Evolutionary conservation across 2,113 vertebrate genomes (phyloP), one percentile per base, ranked within the genome.

Genomic region (Pluvianellus socialis): DNA sequence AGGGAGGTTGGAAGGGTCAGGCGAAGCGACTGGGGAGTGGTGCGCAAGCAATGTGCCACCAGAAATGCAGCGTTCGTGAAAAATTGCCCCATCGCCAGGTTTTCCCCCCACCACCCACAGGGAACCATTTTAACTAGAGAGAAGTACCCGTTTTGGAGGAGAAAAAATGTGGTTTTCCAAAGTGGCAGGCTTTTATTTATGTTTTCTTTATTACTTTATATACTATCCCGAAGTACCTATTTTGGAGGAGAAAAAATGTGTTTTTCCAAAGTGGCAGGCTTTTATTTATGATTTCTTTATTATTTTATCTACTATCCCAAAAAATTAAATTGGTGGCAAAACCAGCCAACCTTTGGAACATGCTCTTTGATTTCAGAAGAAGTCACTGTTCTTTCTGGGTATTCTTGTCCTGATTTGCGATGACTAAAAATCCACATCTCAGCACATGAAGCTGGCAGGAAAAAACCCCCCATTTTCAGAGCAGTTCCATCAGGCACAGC

Each of bases 371-470:
- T 65, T 85, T 68, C 4, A 56, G 86, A 76, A 82, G 72, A 33
- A 13, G 8, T 65, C n/a, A 21, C 40, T n/a, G 32, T 20, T 76
- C 40, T 89, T n/a, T 68, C 55, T 68, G 59, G 35, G 7, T 88
- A 68, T 89, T 94, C 93, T 50, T 83, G 32, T 91, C 35, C 50
- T 80, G 72, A 73, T 83, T 65, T 1, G 5, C 33, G 55, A 52
- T 14, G 45, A 71, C 6, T 7, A 71, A 79, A 67, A 76, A 68
- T 47, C 40, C 19, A 40, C 35, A 80, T 44, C 44, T 68, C 49
- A 88, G 62, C 52, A 55, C 14, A 49, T 24, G 45, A 92, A 80
- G 50, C 45, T 91, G 92, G 67, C 87, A 95, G 50, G 53, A 91
- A 81, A 92, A 91, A 44, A 44, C 4, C 7, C 38, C 53, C 23